Evolutionary conservation across 2,797 vertebrate species (phyloP), one percentile per base, ranked within the genome.

Genomic region (Taenioides sp.): DNA sequence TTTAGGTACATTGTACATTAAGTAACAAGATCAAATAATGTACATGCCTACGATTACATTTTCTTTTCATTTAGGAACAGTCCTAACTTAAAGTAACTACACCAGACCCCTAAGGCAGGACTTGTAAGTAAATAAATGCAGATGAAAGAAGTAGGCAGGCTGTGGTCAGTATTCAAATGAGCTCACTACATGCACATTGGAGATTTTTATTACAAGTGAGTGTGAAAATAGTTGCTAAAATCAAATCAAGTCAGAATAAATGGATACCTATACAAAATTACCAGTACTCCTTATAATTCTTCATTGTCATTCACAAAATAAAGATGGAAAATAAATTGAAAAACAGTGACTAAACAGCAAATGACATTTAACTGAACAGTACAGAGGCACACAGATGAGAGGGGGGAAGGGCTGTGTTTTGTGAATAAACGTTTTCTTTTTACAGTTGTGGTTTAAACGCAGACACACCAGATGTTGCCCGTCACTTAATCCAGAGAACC

Each of bases 391-490:
- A 16, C 43, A 47, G 14, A 47, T 47, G 12, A 47, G 12, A 47
- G 43, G 14, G 11, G 43, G 14, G 14, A 47, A 16, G 43, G 43
- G 43, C 43, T 17, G 12, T 43, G 11, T 43, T 34, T 47, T 47
- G 43, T 17, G 43, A 47, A 4, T 17, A 47, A 47, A 16, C 4
- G 16, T 72, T 70, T 78, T 65, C 60, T 69, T 67, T 69, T 86
- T 70, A 77, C 66, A 75, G 64, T 65, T 82, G 67, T 69, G 82
- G 72, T 85, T 81, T 74, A 76, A 73, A 80, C 66, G 74, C 69
- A 68, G 76, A n/a, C 68, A 73, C 55, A 69, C 64, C 55, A 82
- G 55, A 85, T 83, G 50, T 34, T 55, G 12, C 74, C 69, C 17
- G 62, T 68, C 62, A 76, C 5, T 2, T 22, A 12, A 59, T 72